Percentiles rank a stretch among this genome's conserved stretches.
phyloP scores from a whole-genome alignment of 2,113 vertebrate genomes.

The Seriola aureovittata region DNA sequence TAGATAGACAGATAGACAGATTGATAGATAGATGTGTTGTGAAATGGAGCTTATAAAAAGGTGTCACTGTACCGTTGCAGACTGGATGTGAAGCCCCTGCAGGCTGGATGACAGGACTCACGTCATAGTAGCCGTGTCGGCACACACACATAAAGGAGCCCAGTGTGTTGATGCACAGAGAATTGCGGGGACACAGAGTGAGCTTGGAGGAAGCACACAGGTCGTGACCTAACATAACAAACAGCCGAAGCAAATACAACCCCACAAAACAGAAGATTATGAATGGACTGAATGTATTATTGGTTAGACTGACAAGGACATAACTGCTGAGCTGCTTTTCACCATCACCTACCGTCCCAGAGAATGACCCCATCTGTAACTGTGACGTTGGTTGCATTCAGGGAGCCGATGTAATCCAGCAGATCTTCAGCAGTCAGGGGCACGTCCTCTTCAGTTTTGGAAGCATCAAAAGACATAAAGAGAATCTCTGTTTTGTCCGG shows the following conservation, averaged over 20 bases:
- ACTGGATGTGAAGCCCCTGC: slow-evolving; percentile 21
- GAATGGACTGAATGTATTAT: not conserved
- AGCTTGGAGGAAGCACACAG: slow-evolving; percentile 52
- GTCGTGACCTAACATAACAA: slow-evolving; percentile 69
- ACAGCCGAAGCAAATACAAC: not conserved
- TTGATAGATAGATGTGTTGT: no score
- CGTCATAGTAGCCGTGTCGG: slow-evolving; percentile 71
- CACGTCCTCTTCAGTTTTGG: not conserved
- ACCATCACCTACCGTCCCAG: slow-evolving; percentile 72
- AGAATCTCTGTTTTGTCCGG: slow-evolving; percentile 38
- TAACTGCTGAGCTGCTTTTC: no score
- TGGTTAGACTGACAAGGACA: no score
- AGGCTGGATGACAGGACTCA: slow-evolving; percentile 45
- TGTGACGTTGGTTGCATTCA: slow-evolving; percentile 15
- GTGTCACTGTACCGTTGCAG: slow-evolving; percentile 69
- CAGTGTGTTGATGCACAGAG: slow-evolving; percentile 81
- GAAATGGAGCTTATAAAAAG: no score
- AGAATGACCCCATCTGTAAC: slow-evolving; percentile 58
- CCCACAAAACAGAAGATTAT: not conserved
- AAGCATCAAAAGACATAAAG: slow-evolving; percentile 61
- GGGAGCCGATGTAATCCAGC: slow-evolving; percentile 58
- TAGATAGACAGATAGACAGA: no score
- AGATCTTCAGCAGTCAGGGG: slow-evolving; percentile 34
- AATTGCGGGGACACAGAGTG: slow-evolving; percentile 62
- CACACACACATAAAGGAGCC: slow-evolving; percentile 77